Evolutionary conservation across 2,888 invertebrate genomes (phyloP).

Genomic region (Hemistola chrysoprasaria): DNA sequence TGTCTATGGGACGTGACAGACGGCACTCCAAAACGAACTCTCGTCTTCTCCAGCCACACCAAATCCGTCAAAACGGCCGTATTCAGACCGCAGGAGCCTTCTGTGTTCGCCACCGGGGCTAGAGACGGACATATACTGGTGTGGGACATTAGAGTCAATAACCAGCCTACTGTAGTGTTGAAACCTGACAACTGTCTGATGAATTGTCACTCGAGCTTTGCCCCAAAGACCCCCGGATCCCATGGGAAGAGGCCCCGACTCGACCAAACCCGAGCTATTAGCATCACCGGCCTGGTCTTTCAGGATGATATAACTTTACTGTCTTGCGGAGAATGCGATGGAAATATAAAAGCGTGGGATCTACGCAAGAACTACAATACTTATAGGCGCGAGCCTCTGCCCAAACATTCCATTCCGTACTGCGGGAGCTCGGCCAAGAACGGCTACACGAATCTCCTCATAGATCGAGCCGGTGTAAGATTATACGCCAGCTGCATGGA

Average conservation of each 20-base stretch:
- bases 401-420: slow-evolving; percentile 88
- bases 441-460: slow-evolving; percentile 89
- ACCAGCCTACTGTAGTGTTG: slow-evolving; percentile 62
- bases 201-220: slow-evolving; percentile 83
- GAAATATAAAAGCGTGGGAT: slow-evolving; percentile 94
- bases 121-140: slow-evolving; percentile 93
- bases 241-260: slow-evolving; percentile 71
- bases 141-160: slow-evolving; percentile 86
- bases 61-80: slow-evolving; percentile 92
- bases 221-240: slow-evolving; percentile 76
- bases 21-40: slow-evolving; percentile 64
- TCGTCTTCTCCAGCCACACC: slow-evolving; percentile 88
- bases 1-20: slow-evolving; percentile 88
- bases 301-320: slow-evolving; percentile 90
- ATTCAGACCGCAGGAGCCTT: slow-evolving; percentile 86
- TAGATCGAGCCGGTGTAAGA: slow-evolving; percentile 86
- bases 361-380: slow-evolving; percentile 89
- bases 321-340: slow-evolving; percentile 94
- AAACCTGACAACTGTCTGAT: slow-evolving; percentile 88
- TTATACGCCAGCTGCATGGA: slow-evolving; percentile 95
- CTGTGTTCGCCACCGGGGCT: slow-evolving; percentile 93
- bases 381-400: slow-evolving; percentile 85
- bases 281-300: slow-evolving; percentile 92
- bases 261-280: slow-evolving; percentile 82
- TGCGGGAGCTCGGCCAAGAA: slow-evolving; percentile 85